Base-by-base conservation (phyloP, 1,140 invertebrate genomes). In the Aphaenogaster rudis region DNA sequence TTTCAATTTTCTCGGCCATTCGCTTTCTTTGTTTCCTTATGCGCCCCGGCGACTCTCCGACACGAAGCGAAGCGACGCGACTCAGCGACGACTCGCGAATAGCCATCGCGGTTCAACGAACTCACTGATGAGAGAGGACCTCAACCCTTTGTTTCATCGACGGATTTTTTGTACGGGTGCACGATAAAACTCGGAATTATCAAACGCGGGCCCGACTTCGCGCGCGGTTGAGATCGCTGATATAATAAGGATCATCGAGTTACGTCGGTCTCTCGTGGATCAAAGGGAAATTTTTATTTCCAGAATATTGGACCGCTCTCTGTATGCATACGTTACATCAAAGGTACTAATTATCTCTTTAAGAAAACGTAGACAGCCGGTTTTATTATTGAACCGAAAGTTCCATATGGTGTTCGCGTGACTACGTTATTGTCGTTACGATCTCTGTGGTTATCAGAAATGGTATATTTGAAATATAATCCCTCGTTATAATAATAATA, bases 1-100 rank as follows among this genome's bases (percentile, higher is more conserved):
- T 87, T 76, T 57, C 67, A 79, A 86, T 86, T 76, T 85, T 67
- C 67, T 77, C 36, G 39, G 4, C 42, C 63, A 28, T 77, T 69
- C 42, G 82, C 54, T 86, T 33, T 36, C 39, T 15, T 69, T 11
- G 42, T 17, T 48, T 69, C 74, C 33, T 63, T 82, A 52, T n/a
- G n/a, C 74, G 74, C 39, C 63, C 50, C 85, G 52, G 66, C 42
- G 80, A 86, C 36, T 81, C n/a, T 17, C 8, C 66, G 59, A 64
- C 76, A 11, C 42, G 59, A 63, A n/a, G 8, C 72, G 72, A 45
- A 6, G 36, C n/a, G 59, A 13, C n/a, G 42, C 57, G 42, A 77
- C 76, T 42, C 54, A 57, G 13, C 57, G 72, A 21, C 39, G 59
- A 42, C 9, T 50, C 42, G 78, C 39, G 67, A 82, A 74, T 50